phyloP scores from a whole-genome alignment of 2,797 vertebrate genomes.

The Pelochelys cantorii region DNA sequence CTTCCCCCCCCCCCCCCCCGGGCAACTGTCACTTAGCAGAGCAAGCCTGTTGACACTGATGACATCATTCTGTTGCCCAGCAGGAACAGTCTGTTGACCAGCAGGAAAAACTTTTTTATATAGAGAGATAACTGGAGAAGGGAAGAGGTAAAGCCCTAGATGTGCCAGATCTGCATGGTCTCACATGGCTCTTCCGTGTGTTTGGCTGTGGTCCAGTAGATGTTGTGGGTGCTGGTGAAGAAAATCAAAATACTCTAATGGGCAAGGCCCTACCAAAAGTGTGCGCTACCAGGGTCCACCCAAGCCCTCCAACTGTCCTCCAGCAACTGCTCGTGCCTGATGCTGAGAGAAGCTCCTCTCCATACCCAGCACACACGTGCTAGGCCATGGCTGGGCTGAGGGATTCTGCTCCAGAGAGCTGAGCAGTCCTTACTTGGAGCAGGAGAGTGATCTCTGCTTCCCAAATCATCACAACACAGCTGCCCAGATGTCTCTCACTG shows the following conservation, averaged over 20 bases:
- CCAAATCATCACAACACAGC: background rate
- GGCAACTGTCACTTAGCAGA: too few relatives aligned
- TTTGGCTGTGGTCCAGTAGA: background rate
- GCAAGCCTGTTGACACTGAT: too few relatives aligned
- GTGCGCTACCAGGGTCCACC: too few relatives aligned
- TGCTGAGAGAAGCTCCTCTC: background rate
- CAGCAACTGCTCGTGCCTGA: background rate
- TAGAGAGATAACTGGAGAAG: background rate
- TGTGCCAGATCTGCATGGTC: background rate
- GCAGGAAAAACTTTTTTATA: too few relatives aligned
- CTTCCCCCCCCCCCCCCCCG: too few relatives aligned
- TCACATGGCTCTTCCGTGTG: rapidly evolving
- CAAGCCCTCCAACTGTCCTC: background rate
- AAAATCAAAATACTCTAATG: background rate
- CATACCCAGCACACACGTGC: background rate
- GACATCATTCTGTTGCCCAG: too few relatives aligned
- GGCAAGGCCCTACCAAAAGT: too few relatives aligned
- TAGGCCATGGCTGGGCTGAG: background rate
- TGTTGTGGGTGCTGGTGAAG: background rate
- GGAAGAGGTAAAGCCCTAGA: background rate
- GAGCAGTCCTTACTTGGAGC: rapidly evolving
- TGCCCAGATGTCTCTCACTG: background rate
- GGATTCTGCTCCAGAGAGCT: background rate
- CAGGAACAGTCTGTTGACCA: too few relatives aligned
- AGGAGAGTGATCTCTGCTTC: background rate